Evolutionary conservation across 2,113 vertebrate species (phyloP).

Genomic region (Pseudorasbora parva): DNA sequence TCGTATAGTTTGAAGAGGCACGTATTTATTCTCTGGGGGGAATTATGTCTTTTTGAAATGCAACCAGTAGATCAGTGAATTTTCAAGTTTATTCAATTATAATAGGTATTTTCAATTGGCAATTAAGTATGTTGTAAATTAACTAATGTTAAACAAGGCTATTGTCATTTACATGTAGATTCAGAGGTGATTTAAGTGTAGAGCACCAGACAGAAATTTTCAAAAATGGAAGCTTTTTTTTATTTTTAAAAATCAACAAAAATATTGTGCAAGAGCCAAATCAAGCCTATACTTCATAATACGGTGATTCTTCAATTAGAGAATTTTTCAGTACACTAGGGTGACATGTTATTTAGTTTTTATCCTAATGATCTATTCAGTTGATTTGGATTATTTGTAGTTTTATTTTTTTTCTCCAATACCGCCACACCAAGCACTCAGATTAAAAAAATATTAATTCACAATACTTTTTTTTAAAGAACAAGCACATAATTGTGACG

Average conservation of each 20-base stretch:
- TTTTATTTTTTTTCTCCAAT: background rate
- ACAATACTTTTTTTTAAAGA: background rate
- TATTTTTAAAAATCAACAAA: background rate
- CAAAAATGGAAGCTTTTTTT: background rate
- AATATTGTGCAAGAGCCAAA: slow-evolving; percentile 9
- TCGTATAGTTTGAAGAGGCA: slow-evolving; percentile 1
- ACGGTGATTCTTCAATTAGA: slow-evolving; percentile 2
- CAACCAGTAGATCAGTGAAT: slow-evolving; percentile 20
- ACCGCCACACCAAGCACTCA: background rate
- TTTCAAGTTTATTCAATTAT: background rate
- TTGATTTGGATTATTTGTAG: background rate
- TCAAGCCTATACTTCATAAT: slow-evolving; percentile 24
- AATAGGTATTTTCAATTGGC: slow-evolving; percentile 30
- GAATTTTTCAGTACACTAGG: background rate
- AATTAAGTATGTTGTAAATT: slow-evolving; percentile 3
- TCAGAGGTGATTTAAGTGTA: slow-evolving; percentile 27
- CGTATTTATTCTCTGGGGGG: slow-evolving; percentile 1
- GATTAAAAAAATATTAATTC: background rate
- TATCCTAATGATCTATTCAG: background rate
- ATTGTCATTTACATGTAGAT: slow-evolving; percentile 1
- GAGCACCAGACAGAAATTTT: background rate
- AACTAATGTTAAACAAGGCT: slow-evolving; percentile 5
- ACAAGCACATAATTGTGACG: background rate
- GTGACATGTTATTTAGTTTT: background rate
- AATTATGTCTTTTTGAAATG: slow-evolving; percentile 14